These are phyloP conservation scores for Blennius ocellaris DNA, from an alignment of 2,113 vertebrate species.

Conservation along the genomic window DNA sequence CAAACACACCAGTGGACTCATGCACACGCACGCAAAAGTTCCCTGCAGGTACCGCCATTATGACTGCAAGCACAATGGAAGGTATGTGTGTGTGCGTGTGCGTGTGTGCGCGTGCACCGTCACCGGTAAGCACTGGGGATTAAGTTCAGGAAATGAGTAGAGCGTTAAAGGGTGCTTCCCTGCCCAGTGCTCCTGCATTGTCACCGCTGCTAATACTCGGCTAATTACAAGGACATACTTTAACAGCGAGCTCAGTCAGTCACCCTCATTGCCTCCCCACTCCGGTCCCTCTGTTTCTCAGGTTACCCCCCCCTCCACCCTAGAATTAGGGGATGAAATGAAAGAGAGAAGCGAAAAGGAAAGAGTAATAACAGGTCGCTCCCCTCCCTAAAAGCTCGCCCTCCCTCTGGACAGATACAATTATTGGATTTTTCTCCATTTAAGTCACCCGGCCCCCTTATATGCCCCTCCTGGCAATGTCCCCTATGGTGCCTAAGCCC, in stretches of 20 bases:
- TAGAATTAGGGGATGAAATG: constrained; percentile 74
- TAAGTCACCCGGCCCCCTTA: constrained; percentile 70
- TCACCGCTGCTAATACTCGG: constrained; percentile 78
- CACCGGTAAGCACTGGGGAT: constrained; percentile 78
- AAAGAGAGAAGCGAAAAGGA: constrained; percentile 66
- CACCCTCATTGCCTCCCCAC: constrained; percentile 59
- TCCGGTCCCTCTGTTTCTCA: constrained; percentile 67
- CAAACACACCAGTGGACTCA: not conserved
- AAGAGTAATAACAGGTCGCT: constrained; percentile 77
- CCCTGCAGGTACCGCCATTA: constrained; percentile 54
- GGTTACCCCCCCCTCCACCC: constrained; percentile 67
- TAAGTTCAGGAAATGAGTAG: constrained; percentile 83
- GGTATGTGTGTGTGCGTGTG: constrained; percentile 53
- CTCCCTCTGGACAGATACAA: constrained; percentile 77
- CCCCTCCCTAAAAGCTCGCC: constrained; percentile 69
- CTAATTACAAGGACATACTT: constrained; percentile 84
- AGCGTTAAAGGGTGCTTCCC: constrained; percentile 77
- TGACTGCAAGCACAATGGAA: constrained; percentile 64
- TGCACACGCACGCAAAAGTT: constrained; percentile 18
- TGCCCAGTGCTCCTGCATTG: constrained; percentile 75
- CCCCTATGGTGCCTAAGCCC: constrained; percentile 64
- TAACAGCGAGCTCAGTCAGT: constrained; percentile 74
- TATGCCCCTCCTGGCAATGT: constrained; percentile 62
- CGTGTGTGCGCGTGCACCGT: constrained; percentile 60
- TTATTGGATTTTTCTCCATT: constrained; percentile 83